phyloP scores from a whole-genome alignment of 2,797 vertebrate genomes.

The Novumbra hubbsi region DNA sequence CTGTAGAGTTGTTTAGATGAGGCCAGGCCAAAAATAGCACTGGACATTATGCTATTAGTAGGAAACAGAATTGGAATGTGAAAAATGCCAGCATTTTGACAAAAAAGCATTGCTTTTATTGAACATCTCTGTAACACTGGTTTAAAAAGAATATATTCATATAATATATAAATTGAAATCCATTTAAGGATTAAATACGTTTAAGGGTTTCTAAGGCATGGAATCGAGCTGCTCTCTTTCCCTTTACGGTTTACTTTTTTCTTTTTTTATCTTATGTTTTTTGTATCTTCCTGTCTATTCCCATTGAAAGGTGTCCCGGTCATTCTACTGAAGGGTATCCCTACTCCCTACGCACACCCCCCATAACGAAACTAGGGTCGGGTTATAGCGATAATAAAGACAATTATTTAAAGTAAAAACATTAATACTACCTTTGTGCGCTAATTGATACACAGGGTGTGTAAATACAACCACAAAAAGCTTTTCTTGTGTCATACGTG shows the following conservation, averaged over 20 bases:
- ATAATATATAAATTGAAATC: background rate
- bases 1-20: too few relatives aligned
- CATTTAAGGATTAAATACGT: background rate
- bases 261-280: too few relatives aligned
- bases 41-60: background rate
- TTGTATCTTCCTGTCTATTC: background rate
- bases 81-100: background rate
- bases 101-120: constrained; percentile 49
- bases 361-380: background rate
- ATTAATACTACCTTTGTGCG: constrained; percentile 37
- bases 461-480: constrained; percentile 19
- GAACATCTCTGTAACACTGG: constrained; percentile 33
- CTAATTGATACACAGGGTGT: constrained; percentile 37
- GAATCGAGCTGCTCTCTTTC: background rate
- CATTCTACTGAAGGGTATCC: background rate
- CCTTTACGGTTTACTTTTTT: background rate
- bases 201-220: constrained; percentile 21
- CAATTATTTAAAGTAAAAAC: background rate
- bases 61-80: background rate
- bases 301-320: background rate
- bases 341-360: background rate
- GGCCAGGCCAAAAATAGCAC: background rate
- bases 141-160: constrained; percentile 25
- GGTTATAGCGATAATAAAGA: constrained; percentile 14
- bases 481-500: constrained; percentile 18